Base-by-base conservation (phyloP, 2,797 vertebrate genomes). In the Poecilia wingei region DNA sequence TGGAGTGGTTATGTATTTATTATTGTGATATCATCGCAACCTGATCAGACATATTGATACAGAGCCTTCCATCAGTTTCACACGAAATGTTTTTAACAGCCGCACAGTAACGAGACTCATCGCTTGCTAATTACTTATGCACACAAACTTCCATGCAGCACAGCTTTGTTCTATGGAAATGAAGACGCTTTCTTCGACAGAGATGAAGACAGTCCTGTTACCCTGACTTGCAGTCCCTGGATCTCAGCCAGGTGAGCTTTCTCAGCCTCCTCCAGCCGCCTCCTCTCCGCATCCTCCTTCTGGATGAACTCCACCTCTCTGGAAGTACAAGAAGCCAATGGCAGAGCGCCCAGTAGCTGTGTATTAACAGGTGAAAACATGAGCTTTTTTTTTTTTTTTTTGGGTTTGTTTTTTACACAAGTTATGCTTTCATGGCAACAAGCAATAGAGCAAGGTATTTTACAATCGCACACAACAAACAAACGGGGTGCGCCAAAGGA, bases 281-380 rank as follows among this genome's bases (percentile, higher is more conserved):
- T 97, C 82, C 97, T 96, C 94, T 99, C 98, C 20, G 93, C 93
- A 88, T 99, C 98, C 86, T 99, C 98, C 87, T 97, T 97, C 92
- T 98, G 98, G 94, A 98, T 95, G 87, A 99, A 98, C 94, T 99
- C 98, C 87, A 98, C 94, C 93, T 99, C 98, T 95, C 98, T 99
- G 95, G 83, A 87, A 77, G 75, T 84, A 57, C 72, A 76, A 79
- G 43, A 79, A 69, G 85, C 72, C 53, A 76, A 73, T 33, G 1
- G 45, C 51, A 61, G 76, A 41, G 82, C 80, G 59, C 46, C 70
- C 85, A 80, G 77, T 49, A 14, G 80, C 77, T 70, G 82, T 68
- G 78, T 73, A 77, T 77, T 77, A 76, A 61, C 20, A 43, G 9
- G 36, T 28, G 25, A 78, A 78, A 81, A 79, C 46, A 68, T 14